Base-by-base conservation (phyloP, 2,113 vertebrate genomes). In the Marmota flaviventris region DNA sequence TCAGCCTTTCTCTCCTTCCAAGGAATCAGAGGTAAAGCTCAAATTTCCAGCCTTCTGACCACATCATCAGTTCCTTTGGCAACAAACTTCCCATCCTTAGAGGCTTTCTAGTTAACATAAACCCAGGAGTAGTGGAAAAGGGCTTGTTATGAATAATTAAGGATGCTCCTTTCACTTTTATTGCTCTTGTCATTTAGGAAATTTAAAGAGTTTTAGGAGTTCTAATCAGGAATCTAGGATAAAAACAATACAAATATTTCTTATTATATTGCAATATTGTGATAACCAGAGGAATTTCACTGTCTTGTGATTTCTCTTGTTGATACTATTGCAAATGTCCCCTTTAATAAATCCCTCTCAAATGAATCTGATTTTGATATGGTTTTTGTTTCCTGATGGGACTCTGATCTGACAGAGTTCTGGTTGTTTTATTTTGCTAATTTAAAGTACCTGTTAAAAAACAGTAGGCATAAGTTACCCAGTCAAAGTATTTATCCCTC, bases 361-460 rank as follows among this genome's bases (percentile, higher is more conserved):
- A 34, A 69, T 70, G 7, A 92, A 75, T 24, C 37, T 32, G 37
- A 22, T 87, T 89, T 93, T 20, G n/a, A 18, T 39, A 82, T 9
- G 7, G 6, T 16, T 94, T 85, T 82, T 91, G 58, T 86, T 91
- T 83, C 6, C 32, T 82, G 2, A 79, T 37, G 11, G 32, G 34
- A 81, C 39, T 10, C 51, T 77, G 25, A 67, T 39, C 18, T 88
- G 20, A 27, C 92, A 93, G n/a, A 61, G 4, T 69, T 91, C 24
- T 89, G 51, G 17, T 75, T 87, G 17, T 22, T 69, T 96, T 42
- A 39, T 81, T 93, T 93, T 91, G 12, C 11, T 91, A 92, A 84
- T 48, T 75, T 87, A 29, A 34, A 58, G 27, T 10, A 85, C 42
- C 81, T 88, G 77, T 51, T 94, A 73, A 95, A 89, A 45, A 85